Percentiles rank a stretch among this genome's conserved stretches.
These are phyloP conservation scores for Gallinago jamesoni DNA, from an alignment of 2,113 vertebrate species.

Conservation along the genomic window DNA sequence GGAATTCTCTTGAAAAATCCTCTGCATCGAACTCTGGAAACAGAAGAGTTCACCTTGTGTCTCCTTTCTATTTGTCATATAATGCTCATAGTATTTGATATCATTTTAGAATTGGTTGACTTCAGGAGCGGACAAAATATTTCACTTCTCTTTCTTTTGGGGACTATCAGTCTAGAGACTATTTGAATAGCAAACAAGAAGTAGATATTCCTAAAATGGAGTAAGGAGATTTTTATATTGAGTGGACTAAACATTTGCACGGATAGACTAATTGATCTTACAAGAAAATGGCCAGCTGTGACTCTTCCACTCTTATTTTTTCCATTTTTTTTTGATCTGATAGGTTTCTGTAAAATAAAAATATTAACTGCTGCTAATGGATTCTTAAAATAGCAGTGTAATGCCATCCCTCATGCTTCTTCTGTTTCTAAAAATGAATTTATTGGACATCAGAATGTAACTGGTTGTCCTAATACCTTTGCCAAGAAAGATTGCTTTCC, in stretches of 20 bases:
- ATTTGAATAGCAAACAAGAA: background rate
- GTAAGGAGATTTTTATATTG: constrained; percentile 19
- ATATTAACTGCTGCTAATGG: constrained; percentile 56
- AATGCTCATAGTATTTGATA: background rate
- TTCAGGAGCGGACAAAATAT: background rate
- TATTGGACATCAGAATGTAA: constrained; percentile 26
- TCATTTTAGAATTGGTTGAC: background rate
- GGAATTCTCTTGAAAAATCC: background rate
- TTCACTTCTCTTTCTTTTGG: background rate
- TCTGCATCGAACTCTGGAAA: background rate
- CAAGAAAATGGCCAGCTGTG: constrained; percentile 31
- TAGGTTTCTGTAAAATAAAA: constrained; percentile 39
- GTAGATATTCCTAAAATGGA: background rate
- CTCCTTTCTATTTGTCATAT: background rate
- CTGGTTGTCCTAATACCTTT: constrained; percentile 7
- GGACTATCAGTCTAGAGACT: background rate
- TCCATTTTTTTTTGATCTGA: background rate
- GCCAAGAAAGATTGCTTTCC: constrained; percentile 15
- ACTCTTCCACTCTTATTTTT: background rate
- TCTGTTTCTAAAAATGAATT: constrained; percentile 63
- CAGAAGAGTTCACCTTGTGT: background rate
- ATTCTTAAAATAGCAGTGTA: constrained; percentile 62
- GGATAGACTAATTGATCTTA: constrained; percentile 50
- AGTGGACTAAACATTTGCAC: constrained; percentile 26
- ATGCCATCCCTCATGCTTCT: constrained; percentile 37